Base-by-base conservation (phyloP, 2,797 vertebrate species). In the Smutsia gigantea region DNA sequence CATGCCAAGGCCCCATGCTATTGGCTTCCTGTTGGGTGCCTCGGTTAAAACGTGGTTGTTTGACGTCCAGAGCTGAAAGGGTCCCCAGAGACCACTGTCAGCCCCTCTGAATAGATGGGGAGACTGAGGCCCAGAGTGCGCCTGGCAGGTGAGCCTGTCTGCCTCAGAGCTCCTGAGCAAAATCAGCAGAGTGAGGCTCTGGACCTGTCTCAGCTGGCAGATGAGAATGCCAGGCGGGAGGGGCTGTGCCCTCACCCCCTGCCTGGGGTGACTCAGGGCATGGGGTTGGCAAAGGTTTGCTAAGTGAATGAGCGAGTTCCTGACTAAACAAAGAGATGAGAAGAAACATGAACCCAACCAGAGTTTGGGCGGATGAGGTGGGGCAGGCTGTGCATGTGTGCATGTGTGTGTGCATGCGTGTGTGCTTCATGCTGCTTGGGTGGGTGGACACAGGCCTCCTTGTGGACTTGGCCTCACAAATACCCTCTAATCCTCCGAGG, bases 201-300 rank as follows among this genome's bases (percentile, higher is more conserved):
- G 31, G 46, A 49, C 37, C 29, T 4, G 27, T 61, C 37, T 51
- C 68, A 49, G 37, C 55, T 75, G 27, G 55, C 78, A 61, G 61
- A 42, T 34, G 79, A 46, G 75, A 57, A 69, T 5, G 46, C 69
- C 87, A 57, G 57, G 69, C 37, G 19, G 42, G 61, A 34, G 68
- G 29, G 34, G 29, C 87, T 21, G 4, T 8, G 46, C 89, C 78
- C 34, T 53, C 53, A 63, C 27, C 66, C 49, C 74, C n/a, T 15
- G 79, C 39, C 61, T 21, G 75, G 53, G 82, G 51, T 72, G 85
- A 90, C 72, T 94, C 72, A 82, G 96, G 86, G 83, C 15, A n/a
- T 1, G n/a, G 75, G 46, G 53, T 10, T 77, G 93, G 94, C 89
- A 92, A 31, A 69, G n/a, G 12, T 68, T 51, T 66, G 23, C 39